Evolutionary conservation across 2,888 invertebrate genomes (phyloP), one percentile per base, ranked within the genome.

Genomic region (Heliconius ismenius): DNA sequence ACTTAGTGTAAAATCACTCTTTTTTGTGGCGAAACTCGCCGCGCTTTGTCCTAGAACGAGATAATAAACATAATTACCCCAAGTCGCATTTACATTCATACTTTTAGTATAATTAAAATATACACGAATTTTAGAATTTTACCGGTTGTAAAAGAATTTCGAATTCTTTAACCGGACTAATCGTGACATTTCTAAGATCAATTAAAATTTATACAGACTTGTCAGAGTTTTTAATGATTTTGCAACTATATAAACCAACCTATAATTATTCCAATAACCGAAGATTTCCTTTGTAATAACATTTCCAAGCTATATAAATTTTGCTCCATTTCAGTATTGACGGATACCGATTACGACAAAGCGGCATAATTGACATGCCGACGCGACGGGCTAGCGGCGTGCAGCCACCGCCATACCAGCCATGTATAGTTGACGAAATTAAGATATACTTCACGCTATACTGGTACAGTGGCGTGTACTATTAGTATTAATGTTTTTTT

Each of bases 371-470:
- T 64, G 63, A 64, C 63, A 64, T 64, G 63, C 63, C 63, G 28
- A 63, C 15, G 28, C 63, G 28, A 63, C 15, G 28, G 32, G 21
- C 63, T 32, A 64, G 28, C 63, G 28, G 32, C 63, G 7, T 63
- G 28, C 63, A 28, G 3, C 28, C 9, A 28, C 28, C 6, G 15
- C 7, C 32, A 32, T 32, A 32, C 32, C 32, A 32, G 32, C 18
- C 28, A 63, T 32, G 63, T 21, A 64, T 64, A 63, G 9, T 63
- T 28, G 18, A 64, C 63, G 63, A 64, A 64, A 64, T 32, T 64
- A 64, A 64, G 63, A 64, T 64, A 32, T 32, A 64, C 21, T 64
- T 3, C 21, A 64, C 21, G 63, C 28, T 10, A 1, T 28, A 6
- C 1, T 28, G 15, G 63, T 18, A 63, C 63, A 28, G 6, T 64